phyloP scores from a whole-genome alignment of 2,113 vertebrate species.

The Herpailurus yagouaroundi region DNA sequence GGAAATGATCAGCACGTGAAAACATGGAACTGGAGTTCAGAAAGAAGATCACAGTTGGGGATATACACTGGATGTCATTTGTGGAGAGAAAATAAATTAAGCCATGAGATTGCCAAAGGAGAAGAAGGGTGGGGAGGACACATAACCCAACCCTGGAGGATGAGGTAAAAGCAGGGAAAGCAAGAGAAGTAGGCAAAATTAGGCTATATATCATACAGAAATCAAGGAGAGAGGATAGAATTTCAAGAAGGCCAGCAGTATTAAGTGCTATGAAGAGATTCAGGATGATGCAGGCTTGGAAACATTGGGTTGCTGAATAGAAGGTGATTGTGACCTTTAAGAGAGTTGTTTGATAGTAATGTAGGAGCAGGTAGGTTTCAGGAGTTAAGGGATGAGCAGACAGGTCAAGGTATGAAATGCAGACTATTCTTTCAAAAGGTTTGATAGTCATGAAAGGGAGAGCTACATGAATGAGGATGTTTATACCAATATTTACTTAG shows the following conservation, averaged over 20 bases:
- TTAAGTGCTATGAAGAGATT: neutral
- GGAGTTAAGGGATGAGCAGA: neutral
- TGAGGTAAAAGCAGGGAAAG: neutral
- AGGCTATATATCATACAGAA: neutral
- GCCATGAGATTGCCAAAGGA: neutral
- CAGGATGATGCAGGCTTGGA: neutral
- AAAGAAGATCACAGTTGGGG: neutral
- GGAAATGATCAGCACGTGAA: neutral
- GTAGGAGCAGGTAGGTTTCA: neutral
- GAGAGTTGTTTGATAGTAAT: neutral
- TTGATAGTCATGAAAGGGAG: neutral
- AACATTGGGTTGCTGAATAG: neutral
- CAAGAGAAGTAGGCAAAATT: neutral
- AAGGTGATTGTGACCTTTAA: neutral
- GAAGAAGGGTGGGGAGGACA: neutral
- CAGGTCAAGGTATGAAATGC: neutral
- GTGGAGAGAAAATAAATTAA: neutral
- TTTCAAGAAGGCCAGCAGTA: neutral
- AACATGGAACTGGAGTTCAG: neutral
- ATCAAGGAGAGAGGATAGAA: neutral
- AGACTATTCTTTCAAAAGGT: neutral
- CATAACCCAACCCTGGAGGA: neutral
- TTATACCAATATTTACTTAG: slow-evolving; percentile 19
- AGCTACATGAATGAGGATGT: neutral
- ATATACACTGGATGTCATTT: neutral